Conservation (phyloP, 2,888 invertebrate species). For the Aphodius sticticus region DNA sequence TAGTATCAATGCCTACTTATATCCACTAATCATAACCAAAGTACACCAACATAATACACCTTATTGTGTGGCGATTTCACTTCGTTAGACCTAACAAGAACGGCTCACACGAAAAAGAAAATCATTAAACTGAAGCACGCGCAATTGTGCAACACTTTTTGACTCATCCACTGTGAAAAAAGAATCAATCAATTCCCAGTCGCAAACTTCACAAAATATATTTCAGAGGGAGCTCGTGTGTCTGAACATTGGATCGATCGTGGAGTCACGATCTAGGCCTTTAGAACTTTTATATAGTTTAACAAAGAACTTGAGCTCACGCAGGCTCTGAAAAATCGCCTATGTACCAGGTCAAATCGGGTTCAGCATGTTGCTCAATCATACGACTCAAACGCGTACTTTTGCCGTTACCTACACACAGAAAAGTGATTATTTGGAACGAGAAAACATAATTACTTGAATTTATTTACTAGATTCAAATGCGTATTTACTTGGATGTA, state of each 20-base stretch:
- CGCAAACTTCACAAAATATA: background rate
- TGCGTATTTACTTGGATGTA: no score
- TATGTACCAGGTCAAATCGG: background rate
- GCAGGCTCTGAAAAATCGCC: background rate
- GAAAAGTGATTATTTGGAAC: no score
- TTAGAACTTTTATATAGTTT: constrained; percentile 34
- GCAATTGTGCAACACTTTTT: background rate
- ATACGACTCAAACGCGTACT: background rate
- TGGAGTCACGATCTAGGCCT: constrained; percentile 38
- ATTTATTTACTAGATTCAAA: no score
- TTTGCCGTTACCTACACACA: background rate
- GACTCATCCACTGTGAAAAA: background rate
- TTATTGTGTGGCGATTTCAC: background rate
- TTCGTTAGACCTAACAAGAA: background rate
- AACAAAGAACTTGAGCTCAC: constrained; percentile 24
- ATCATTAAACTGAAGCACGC: background rate
- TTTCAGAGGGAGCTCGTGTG: background rate
- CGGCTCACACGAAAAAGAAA: background rate
- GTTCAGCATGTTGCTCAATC: background rate
- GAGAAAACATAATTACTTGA: no score
- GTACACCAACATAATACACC: background rate
- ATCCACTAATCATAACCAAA: background rate
- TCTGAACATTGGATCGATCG: background rate
- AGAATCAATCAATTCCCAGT: background rate
- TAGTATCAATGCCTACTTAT: background rate